Evolutionary conservation across 1,140 invertebrate species (phyloP).

Genomic region (Chionoecetes opilio): DNA sequence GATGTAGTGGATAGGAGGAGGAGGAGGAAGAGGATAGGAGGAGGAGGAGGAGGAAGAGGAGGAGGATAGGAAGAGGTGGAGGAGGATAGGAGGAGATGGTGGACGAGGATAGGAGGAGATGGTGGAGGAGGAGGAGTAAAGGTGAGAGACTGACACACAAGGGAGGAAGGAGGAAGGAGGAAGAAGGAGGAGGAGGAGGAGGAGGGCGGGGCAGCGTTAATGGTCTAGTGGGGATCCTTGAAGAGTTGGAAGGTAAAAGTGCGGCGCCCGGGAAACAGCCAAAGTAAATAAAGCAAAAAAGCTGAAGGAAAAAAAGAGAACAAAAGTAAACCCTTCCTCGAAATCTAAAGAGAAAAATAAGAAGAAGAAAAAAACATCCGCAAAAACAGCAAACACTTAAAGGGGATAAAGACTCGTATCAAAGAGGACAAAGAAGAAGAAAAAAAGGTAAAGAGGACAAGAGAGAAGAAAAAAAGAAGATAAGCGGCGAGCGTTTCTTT

Average conservation of each 20-base stretch:
- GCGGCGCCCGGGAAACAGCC: background rate
- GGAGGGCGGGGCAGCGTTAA: background rate
- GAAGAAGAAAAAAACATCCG: background rate
- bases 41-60: background rate
- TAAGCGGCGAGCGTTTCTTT: background rate
- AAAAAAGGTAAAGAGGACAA: background rate
- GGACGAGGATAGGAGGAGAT: background rate
- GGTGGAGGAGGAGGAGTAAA: conserved; percentile 4
- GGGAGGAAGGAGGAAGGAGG: too few species aligned
- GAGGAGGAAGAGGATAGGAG: background rate
- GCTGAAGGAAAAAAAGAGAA: background rate
- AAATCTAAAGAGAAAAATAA: background rate
- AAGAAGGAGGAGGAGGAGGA: background rate
- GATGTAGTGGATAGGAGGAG: background rate
- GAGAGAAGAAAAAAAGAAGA: background rate
- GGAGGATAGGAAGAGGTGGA: background rate
- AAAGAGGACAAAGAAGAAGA: too few species aligned
- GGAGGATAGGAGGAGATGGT: background rate
- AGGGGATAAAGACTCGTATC: background rate
- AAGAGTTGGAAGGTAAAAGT: too few species aligned
- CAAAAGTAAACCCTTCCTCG: background rate
- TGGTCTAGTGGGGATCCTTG: too few species aligned
- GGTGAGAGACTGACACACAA: background rate
- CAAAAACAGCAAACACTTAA: background rate
- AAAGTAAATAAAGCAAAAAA: background rate